phyloP scores from a whole-genome alignment of 1,140 invertebrate species.

The Brachionus paranguensis region DNA sequence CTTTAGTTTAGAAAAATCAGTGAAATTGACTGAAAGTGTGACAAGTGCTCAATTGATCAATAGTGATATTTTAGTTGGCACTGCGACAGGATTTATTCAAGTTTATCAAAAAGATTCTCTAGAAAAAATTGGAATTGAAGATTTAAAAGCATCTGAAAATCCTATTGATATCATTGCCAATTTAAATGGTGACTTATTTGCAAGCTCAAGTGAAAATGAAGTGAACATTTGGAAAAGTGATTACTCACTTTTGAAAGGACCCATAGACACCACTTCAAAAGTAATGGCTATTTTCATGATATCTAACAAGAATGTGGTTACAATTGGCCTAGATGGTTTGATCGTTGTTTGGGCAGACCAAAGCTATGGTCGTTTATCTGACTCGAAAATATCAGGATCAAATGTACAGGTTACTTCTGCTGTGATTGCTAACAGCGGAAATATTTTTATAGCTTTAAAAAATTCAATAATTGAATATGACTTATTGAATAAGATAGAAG shows the following conservation, averaged over 20 bases:
- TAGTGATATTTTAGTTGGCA: neutral
- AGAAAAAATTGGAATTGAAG: too few relatives aligned
- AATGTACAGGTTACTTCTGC: neutral
- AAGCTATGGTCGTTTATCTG: neutral
- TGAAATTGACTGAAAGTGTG: neutral
- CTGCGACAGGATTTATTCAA: neutral
- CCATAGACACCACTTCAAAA: neutral
- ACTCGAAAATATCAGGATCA: neutral
- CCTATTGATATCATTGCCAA: neutral
- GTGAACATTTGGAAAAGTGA: neutral
- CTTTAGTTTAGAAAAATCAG: neutral
- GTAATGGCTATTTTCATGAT: neutral
- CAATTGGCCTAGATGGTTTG: neutral
- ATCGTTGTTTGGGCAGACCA: neutral
- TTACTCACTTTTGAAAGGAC: neutral
- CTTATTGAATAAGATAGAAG: neutral
- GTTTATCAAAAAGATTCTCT: neutral
- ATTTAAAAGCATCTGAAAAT: too few relatives aligned
- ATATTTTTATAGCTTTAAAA: neutral
- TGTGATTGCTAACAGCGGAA: neutral
- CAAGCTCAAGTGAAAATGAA: neutral
- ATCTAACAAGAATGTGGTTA: neutral
- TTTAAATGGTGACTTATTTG: neutral
- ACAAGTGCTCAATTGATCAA: neutral
- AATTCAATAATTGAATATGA: neutral